Evolutionary conservation across 2,888 invertebrate species (phyloP), one percentile per base, ranked within the genome.

Genomic region (Dryadula phaetusa): DNA sequence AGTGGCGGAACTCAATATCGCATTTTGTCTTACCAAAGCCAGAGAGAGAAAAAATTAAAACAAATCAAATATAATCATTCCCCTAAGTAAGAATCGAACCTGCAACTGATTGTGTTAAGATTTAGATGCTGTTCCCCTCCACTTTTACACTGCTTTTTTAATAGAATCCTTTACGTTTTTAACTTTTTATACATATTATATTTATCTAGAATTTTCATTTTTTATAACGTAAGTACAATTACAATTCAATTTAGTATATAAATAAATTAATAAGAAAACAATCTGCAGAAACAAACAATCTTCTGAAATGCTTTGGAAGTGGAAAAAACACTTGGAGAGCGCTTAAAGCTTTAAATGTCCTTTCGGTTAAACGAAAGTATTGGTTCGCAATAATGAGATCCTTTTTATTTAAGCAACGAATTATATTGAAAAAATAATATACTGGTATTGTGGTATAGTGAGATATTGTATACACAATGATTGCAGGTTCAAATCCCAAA

Each of bases 311-410:
- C 28, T 62, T 47, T 20, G 20, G 20, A 60, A 44, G 44, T 44
- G 52, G 52, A 44, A 60, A 58, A 60, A 60, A 60, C 18, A 42
- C 28, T 62, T 67, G 64, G 64, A 58, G 49, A 64, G 52, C 37
- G 47, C 67, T 70, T 64, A 67, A 44, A 58, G 65, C 42, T 60
- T 60, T 16, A 60, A 60, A 54, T 54, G 67, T 62, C 54, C 49
- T 40, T 46, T 60, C 47, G 66, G 53, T 64, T 54, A 54, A 64
- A 28, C 46, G 54, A 58, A 49, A 52, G 67, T 67, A 67, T 67
- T 62, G 64, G 67, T 54, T 60, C 56, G 67, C 52, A 58, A 64
- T 70, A 67, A 70, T 70, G 67, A 70, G 67, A 53, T 67, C 60
- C 47, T 47, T 69, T 47, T 56, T 49, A 49, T 49, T 44, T 44